Conservation (phyloP, 2,888 invertebrate species). For the Saturnia japonica region DNA sequence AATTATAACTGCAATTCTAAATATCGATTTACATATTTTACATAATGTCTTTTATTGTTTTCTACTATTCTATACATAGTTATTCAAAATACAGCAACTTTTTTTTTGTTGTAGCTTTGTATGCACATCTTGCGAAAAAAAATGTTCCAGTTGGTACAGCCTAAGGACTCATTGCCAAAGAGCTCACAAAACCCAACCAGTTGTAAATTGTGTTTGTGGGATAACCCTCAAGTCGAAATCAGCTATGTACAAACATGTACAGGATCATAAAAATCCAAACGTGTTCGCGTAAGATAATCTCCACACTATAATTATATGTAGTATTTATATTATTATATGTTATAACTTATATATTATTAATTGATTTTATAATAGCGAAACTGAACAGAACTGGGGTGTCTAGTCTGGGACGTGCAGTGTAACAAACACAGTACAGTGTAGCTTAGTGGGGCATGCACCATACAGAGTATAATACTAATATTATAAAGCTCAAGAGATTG, state of each 20-base stretch:
- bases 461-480: no score
- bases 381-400: no score
- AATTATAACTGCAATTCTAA: not conserved
- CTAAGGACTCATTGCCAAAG: conserved; percentile 65
- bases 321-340: no score
- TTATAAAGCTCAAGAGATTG: no score
- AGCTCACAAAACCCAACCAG: conserved; percentile 60
- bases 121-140: conserved; percentile 65
- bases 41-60: not conserved
- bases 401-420: no score
- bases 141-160: conserved; percentile 74
- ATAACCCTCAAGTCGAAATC: conserved; percentile 75
- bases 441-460: no score
- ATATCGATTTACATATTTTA: not conserved
- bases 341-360: no score
- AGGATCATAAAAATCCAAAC: conserved; percentile 77
- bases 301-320: no score
- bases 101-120: conserved; percentile 57
- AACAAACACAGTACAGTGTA: no score
- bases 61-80: not conserved
- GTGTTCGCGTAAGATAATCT: conserved; percentile 62
- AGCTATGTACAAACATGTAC: conserved; percentile 77
- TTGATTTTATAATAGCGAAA: no score
- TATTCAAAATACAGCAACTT: not conserved
- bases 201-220: conserved; percentile 74